A percentile compares a stretch with the other conserved stretches of the same genome.
Evolutionary conservation across 2,113 vertebrate species (phyloP).

Genomic region (Mastomys coucha): DNA sequence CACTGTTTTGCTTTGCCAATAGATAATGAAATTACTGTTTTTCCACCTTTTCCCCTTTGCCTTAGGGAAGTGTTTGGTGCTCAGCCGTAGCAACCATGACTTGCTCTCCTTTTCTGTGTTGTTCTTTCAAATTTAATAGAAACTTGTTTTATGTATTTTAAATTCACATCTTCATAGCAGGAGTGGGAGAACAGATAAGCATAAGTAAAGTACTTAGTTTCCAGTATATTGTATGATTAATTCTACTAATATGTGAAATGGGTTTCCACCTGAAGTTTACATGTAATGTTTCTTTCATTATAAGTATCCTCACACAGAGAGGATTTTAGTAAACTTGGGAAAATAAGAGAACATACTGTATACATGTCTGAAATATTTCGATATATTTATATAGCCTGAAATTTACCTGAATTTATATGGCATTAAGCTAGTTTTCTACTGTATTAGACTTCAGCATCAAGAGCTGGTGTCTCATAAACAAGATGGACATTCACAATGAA

Average conservation of each 20-base stretch:
- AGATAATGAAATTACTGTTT: neutral
- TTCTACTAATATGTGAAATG: neutral
- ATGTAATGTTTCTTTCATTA: neutral
- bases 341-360: neutral
- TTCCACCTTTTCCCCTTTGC: neutral
- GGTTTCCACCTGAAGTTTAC: neutral
- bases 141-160: constrained; percentile 18
- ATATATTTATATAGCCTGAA: neutral
- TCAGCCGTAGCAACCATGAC: neutral
- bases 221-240: neutral
- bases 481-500: neutral
- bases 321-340: constrained; percentile 1
- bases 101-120: neutral
- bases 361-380: constrained; percentile 12
- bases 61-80: neutral
- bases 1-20: constrained; percentile 35
- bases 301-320: neutral
- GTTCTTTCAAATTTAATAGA: neutral
- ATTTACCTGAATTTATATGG: constrained; percentile 45
- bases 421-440: constrained; percentile 6
- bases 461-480: neutral
- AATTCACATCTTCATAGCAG: neutral
- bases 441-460: neutral
- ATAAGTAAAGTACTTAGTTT: constrained; percentile 41
- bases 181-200: neutral